These are phyloP conservation scores for Enteromius afrohamiltoni DNA, from an alignment of 2,797 vertebrate species.

Conservation along the genomic window DNA sequence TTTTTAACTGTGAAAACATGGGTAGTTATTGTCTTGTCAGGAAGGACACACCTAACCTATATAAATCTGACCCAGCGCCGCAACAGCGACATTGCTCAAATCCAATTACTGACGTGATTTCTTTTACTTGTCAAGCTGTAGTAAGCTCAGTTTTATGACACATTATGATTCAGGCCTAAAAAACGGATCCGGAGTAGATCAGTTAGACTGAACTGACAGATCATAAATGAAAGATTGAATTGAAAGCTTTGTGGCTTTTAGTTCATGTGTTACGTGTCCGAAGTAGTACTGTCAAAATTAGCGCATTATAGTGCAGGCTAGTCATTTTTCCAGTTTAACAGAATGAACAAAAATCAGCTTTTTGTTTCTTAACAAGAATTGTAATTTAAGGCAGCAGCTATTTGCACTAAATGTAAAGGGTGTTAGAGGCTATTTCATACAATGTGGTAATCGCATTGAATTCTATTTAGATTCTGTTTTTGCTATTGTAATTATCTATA, in stretches of 20 bases:
- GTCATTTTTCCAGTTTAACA: not conserved
- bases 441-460: too few relatives aligned
- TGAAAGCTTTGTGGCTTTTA: not conserved
- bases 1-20: not conserved
- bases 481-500: too few relatives aligned
- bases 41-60: conserved; percentile 13
- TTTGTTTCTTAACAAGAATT: not conserved
- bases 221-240: not conserved
- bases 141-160: not conserved
- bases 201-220: not conserved
- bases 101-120: not conserved
- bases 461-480: too few relatives aligned
- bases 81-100: not conserved
- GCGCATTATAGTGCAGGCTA: not conserved
- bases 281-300: not conserved
- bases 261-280: not conserved
- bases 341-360: not conserved
- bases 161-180: not conserved
- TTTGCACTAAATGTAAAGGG: too few relatives aligned
- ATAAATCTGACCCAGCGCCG: not conserved
- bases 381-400: not conserved
- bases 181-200: not conserved
- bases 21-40: not conserved
- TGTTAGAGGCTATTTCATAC: too few relatives aligned
- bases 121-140: not conserved